Conservation (phyloP, 2,113 vertebrate genomes). For the Acinonyx jubatus region DNA sequence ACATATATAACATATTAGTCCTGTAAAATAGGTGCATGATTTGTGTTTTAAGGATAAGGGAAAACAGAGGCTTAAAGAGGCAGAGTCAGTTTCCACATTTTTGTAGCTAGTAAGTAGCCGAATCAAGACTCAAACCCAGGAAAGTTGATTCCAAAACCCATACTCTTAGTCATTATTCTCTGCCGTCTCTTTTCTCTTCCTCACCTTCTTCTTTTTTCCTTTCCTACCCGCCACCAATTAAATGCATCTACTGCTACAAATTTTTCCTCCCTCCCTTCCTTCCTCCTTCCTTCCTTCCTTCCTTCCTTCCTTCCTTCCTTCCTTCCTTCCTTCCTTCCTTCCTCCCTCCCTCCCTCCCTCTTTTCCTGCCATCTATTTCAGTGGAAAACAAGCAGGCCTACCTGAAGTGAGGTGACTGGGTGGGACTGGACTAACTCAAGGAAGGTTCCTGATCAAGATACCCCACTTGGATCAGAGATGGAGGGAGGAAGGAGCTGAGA, state of each 20-base stretch:
- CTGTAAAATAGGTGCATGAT: background rate
- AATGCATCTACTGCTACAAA: background rate
- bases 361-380: background rate
- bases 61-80: background rate
- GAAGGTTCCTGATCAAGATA: background rate
- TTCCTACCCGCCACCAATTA: background rate
- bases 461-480: background rate
- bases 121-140: background rate
- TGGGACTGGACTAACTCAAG: background rate
- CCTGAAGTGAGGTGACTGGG: background rate
- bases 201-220: background rate
- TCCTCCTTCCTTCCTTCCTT: accelerated
- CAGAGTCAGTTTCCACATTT: background rate
- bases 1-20: background rate
- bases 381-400: background rate
- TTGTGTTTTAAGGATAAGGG: background rate
- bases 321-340: background rate
- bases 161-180: background rate
- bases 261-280: background rate
- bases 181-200: background rate
- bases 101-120: background rate
- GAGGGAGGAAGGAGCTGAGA: background rate
- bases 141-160: background rate
- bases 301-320: accelerated
- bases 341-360: background rate